Conservation (phyloP, 2,113 vertebrate species). For the Lepus europaeus region DNA sequence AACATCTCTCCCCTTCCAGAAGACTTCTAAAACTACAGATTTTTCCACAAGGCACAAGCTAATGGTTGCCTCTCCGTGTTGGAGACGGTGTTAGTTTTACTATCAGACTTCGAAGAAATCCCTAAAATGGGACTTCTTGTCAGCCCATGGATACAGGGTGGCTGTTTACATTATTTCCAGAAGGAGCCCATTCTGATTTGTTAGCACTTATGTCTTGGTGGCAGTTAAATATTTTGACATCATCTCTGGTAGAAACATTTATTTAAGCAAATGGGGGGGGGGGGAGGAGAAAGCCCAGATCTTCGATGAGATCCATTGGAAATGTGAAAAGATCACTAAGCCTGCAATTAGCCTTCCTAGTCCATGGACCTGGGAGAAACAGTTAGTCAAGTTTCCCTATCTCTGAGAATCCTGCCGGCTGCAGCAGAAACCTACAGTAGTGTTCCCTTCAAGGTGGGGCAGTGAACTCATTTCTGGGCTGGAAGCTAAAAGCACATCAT, state of each 20-base stretch:
- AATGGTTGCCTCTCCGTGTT: not conserved
- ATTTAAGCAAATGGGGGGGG: not conserved
- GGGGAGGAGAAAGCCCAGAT: not conserved
- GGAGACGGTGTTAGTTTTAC: not conserved
- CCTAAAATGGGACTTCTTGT: not conserved
- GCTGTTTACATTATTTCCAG: not conserved
- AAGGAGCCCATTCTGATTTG: not conserved
- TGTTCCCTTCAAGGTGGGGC: not conserved
- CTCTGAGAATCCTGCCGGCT: not conserved
- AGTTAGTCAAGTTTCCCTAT: not conserved
- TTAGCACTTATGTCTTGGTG: not conserved
- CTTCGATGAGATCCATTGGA: not conserved
- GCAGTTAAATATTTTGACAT: not conserved
- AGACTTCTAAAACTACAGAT: not conserved
- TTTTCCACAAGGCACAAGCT: not conserved
- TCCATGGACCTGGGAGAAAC: not conserved
- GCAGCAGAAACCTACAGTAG: not conserved
- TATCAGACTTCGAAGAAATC: not conserved
- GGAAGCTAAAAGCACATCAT: not conserved
- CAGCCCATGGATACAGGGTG: not conserved
- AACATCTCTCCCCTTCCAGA: not conserved
- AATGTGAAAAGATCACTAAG: conserved; percentile 1
- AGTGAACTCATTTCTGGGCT: not conserved
- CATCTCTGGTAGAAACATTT: not conserved
- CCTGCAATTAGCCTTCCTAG: not conserved